Conservation (phyloP, 2,888 invertebrate species). For the Ecliptopera silaceata region DNA sequence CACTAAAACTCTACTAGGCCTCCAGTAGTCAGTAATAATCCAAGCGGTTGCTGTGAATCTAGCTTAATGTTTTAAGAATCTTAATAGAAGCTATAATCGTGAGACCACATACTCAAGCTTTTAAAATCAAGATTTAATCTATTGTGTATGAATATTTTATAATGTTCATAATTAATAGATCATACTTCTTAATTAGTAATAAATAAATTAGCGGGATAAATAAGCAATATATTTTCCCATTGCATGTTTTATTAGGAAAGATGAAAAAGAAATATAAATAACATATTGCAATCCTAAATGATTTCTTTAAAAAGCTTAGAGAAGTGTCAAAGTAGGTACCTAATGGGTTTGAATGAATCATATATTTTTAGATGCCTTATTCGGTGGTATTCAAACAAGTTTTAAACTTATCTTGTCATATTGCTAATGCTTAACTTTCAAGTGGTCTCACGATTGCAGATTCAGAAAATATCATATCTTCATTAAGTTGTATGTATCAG, state of each 20-base stretch:
- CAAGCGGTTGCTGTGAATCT: conserved; percentile 8
- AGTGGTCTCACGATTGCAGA: conserved; percentile 11
- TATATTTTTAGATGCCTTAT: conserved; percentile 6
- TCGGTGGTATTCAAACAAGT: neutral
- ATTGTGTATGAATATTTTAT: too few species aligned
- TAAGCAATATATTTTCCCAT: too few species aligned
- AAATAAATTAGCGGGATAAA: too few species aligned
- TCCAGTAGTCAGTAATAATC: conserved; percentile 1
- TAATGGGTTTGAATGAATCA: neutral
- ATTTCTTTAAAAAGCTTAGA: too few species aligned
- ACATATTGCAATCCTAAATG: too few species aligned
- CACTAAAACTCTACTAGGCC: too few species aligned
- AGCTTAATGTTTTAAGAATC: conserved; percentile 5
- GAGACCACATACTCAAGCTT: neutral
- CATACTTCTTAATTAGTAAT: too few species aligned
- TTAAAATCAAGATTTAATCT: too few species aligned
- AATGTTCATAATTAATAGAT: too few species aligned
- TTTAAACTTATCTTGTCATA: neutral
- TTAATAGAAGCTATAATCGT: conserved; percentile 8
- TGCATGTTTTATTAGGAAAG: too few species aligned
- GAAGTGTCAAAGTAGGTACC: neutral
- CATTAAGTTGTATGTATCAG: neutral
- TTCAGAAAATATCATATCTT: neutral
- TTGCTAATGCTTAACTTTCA: neutral
- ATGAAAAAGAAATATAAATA: too few species aligned